Conservation (phyloP, 2,888 invertebrate genomes). For the Uropetala carovei region DNA sequence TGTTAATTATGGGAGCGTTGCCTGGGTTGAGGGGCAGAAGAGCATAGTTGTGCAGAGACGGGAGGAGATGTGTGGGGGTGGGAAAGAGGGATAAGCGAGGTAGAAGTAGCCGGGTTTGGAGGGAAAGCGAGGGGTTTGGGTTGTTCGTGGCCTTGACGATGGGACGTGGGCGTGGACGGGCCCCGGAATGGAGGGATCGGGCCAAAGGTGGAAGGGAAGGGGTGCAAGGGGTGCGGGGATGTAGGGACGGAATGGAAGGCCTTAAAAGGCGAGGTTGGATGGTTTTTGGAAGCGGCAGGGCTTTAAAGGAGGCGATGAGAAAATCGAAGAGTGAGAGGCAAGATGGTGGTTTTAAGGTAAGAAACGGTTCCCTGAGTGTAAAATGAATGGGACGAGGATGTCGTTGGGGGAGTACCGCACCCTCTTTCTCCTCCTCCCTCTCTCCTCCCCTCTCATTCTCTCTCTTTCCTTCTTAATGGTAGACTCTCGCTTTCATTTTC, state of each 20-base stretch:
- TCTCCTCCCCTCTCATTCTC: too few species aligned
- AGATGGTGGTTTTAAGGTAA: background rate
- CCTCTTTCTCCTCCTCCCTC: too few species aligned
- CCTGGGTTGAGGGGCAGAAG: slow-evolving; percentile 29
- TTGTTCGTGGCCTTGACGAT: background rate
- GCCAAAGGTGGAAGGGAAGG: background rate
- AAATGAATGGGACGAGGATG: slow-evolving; percentile 26
- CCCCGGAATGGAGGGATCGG: background rate
- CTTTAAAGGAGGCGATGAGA: background rate
- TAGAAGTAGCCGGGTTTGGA: background rate
- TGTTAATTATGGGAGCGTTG: slow-evolving; percentile 60
- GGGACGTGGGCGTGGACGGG: slow-evolving; percentile 27
- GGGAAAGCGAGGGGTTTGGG: background rate
- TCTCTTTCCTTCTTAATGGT: background rate
- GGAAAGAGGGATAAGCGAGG: background rate
- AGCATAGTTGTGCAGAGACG: background rate
- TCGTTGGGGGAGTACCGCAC: background rate
- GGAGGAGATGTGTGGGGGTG: background rate
- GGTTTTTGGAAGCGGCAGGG: background rate
- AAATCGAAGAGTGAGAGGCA: background rate
- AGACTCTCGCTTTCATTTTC: slow-evolving; percentile 18
- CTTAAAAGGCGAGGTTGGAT: too few species aligned
- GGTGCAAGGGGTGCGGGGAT: background rate
- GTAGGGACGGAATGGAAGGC: background rate
- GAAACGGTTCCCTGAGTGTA: background rate